Base-by-base conservation (phyloP, 2,797 vertebrate genomes). In the Triplophysa bombifrons region DNA sequence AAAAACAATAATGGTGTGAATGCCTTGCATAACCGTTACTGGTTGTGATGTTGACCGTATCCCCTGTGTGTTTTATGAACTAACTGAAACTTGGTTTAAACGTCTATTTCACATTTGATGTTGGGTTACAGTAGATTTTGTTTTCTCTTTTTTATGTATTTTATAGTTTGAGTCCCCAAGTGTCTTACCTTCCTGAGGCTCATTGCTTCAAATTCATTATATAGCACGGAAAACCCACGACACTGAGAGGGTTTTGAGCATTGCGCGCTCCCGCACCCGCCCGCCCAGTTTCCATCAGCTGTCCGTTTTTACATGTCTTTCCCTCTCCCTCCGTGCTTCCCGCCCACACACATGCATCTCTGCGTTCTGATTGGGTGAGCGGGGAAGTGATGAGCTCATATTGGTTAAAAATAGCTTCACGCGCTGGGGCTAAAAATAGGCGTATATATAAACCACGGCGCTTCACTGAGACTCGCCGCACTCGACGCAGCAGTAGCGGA, bases 391-490 rank as follows among this genome's bases (percentile, higher is more conserved):
- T 86, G 87, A 88, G 82, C 86, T 87, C 85, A 88, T 83, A 83
- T 87, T 87, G 85, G 86, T 87, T 87, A 87, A 86, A 87, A 88
- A 88, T 87, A 87, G 84, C 82, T 80, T 67, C 83, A 65, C 67
- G 76, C 76, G 27, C 76, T 20, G 63, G 13, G 56, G 55, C 85
- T 88, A 88, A 88, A 87, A 85, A 88, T 88, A 87, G 82, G 58
- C 60, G 38, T 7, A 30, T 88, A 87, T 87, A 88, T 73, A 86
- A 87, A 87, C 74, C 53, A 46, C 2, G 38, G 60, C 80, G 78
- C 72, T 81, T 76, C 51, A 66, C 73, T 58, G 41, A 65, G 55
- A 17, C 63, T 76, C 53, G 80, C 55, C 19, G 70, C 75, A 83
- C 61, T 80, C 73, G 30, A 68, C 67, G 25, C 41, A 14, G 68